Evolutionary conservation across 2,797 vertebrate genomes (phyloP).

Genomic region (Gila robusta): DNA sequence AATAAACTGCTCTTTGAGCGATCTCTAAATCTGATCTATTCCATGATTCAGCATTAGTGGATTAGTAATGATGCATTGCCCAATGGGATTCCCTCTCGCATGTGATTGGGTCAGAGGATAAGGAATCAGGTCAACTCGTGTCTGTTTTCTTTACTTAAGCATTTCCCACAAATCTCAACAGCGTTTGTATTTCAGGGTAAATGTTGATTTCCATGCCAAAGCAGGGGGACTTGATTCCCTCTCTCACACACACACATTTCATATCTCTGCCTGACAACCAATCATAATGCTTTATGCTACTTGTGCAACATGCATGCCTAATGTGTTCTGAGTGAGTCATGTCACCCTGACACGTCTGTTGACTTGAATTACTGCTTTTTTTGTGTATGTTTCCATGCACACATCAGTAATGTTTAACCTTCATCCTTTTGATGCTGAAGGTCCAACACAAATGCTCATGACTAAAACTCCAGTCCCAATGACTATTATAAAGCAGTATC

Average conservation of each 20-base stretch:
- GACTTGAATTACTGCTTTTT: constrained; percentile 13
- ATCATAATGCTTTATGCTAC: constrained; percentile 12
- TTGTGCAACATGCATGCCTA: constrained; percentile 41
- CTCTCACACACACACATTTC: not conserved
- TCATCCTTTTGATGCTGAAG: not conserved
- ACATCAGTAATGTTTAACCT: constrained; percentile 1
- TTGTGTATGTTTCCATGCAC: not conserved
- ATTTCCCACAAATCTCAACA: constrained; percentile 12
- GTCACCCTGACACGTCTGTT: constrained; percentile 37
- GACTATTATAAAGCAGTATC: no score
- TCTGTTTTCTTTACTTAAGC: not conserved
- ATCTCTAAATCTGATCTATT: constrained; percentile 43
- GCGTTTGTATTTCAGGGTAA: constrained; percentile 6
- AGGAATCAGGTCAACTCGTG: constrained; percentile 39
- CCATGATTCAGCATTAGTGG: constrained; percentile 50
- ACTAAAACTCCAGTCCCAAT: not conserved
- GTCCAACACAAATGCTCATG: not conserved
- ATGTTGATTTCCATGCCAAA: constrained; percentile 17
- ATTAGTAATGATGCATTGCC: constrained; percentile 38
- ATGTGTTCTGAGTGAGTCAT: constrained; percentile 47
- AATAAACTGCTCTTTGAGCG: constrained; percentile 30
- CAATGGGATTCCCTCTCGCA: constrained; percentile 15
- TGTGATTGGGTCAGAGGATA: constrained; percentile 16
- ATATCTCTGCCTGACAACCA: constrained; percentile 20
- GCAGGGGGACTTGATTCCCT: not conserved